These are phyloP conservation scores for Chascanopsetta lugubris DNA, from an alignment of 2,113 vertebrate genomes.

Conservation along the genomic window DNA sequence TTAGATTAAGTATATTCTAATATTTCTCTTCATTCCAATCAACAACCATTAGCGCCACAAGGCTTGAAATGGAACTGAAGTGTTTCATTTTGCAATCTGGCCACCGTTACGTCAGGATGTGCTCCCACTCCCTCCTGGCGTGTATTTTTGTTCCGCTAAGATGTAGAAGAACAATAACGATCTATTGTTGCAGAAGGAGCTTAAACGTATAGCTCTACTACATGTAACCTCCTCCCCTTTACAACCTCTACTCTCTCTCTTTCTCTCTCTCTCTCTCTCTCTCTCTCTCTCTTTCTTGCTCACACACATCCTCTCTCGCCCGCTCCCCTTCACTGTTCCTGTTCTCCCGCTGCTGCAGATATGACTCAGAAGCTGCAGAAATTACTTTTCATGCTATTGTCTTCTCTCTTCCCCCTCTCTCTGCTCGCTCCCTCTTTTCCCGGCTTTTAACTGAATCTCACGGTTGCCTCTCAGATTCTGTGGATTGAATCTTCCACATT, in stretches of 20 bases:
- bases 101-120: no score
- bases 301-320: conserved; percentile 63
- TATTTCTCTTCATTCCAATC: no score
- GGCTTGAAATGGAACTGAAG: no score
- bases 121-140: background rate
- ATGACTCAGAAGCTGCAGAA: conserved; percentile 80
- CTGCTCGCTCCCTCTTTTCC: conserved; percentile 20
- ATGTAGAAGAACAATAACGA: conserved; percentile 15
- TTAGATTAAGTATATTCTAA: no score
- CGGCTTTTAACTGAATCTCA: conserved; percentile 16
- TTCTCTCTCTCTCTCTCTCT: conserved; percentile 11
- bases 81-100: no score
- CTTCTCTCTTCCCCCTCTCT: conserved; percentile 16
- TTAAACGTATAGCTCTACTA: conserved; percentile 25
- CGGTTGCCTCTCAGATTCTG: conserved; percentile 12
- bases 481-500: background rate
- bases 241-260: conserved; percentile 16
- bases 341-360: conserved; percentile 77
- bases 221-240: conserved; percentile 39
- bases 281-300: conserved; percentile 9
- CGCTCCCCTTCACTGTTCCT: conserved; percentile 68
- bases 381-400: conserved; percentile 72
- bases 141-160: background rate
- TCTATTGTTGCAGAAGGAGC: conserved; percentile 50
- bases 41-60: no score